phyloP scores from a whole-genome alignment of 2,797 vertebrate genomes.

The Meda fulgida region DNA sequence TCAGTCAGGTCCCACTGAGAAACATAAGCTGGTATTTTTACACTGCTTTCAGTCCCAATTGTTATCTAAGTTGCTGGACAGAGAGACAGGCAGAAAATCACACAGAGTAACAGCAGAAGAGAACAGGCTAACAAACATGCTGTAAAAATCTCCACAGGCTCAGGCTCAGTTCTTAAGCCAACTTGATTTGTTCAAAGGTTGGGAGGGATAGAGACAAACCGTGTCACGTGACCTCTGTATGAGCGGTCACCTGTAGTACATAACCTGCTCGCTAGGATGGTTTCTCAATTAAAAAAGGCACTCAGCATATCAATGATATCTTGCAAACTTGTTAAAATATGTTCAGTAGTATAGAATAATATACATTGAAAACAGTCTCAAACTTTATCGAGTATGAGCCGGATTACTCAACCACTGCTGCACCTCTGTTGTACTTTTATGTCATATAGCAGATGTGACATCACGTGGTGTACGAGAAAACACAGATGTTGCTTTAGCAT shows the following conservation, averaged over 20 bases:
- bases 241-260: conserved; percentile 53
- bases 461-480: conserved; percentile 47
- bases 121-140: conserved; percentile 86
- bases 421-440: conserved; percentile 61
- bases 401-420: conserved; percentile 72
- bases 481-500: conserved; percentile 41
- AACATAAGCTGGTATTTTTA: conserved; percentile 81
- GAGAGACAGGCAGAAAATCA: conserved; percentile 75
- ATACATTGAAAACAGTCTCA: conserved; percentile 84
- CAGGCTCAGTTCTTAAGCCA: conserved; percentile 70
- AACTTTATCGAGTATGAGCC: conserved; percentile 80
- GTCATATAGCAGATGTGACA: conserved; percentile 65
- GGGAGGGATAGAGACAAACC: conserved; percentile 57
- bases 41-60: conserved; percentile 77
- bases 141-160: conserved; percentile 77
- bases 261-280: conserved; percentile 68
- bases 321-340: conserved; percentile 80
- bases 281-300: conserved; percentile 73
- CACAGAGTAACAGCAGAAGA: conserved; percentile 81
- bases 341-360: conserved; percentile 80
- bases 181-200: conserved; percentile 65
- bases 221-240: conserved; percentile 52
- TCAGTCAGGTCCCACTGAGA: conserved; percentile 76
- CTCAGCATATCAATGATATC: conserved; percentile 83
- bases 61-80: conserved; percentile 77